Conservation (phyloP, 2,797 vertebrate genomes). For the Rousettus madagascariensis region DNA sequence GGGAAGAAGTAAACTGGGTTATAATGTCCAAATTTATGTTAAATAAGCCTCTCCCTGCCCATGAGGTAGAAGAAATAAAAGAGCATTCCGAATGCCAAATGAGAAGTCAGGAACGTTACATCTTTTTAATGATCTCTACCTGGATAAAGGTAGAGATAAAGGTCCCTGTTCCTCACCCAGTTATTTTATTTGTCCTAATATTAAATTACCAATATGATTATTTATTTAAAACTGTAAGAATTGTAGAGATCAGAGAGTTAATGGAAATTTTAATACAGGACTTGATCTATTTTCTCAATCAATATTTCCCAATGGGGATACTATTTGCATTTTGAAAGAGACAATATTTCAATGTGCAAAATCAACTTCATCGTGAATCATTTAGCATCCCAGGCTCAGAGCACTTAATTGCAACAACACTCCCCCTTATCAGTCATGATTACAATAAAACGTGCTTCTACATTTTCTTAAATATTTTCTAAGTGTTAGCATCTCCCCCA, state of each 20-base stretch:
- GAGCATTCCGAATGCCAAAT: not conserved
- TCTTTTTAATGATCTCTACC: not conserved
- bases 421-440: not conserved
- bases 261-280: not conserved
- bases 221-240: not conserved
- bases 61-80: not conserved
- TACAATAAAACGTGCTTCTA: not conserved
- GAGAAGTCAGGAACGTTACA: not conserved
- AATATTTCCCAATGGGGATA: not conserved
- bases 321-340: not conserved
- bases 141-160: not conserved
- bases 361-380: not conserved
- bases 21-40: not conserved
- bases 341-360: not conserved
- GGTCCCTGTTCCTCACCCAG: not conserved
- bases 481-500: not conserved
- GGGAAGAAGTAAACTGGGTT: not conserved
- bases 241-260: not conserved
- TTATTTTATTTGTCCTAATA: not conserved
- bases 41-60: not conserved
- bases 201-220: not conserved
- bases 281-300: not conserved
- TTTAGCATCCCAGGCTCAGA: not conserved
- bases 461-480: not conserved
- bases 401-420: not conserved